Conservation (phyloP, 2,888 invertebrate genomes). For the Drosophila paramelanica region DNA sequence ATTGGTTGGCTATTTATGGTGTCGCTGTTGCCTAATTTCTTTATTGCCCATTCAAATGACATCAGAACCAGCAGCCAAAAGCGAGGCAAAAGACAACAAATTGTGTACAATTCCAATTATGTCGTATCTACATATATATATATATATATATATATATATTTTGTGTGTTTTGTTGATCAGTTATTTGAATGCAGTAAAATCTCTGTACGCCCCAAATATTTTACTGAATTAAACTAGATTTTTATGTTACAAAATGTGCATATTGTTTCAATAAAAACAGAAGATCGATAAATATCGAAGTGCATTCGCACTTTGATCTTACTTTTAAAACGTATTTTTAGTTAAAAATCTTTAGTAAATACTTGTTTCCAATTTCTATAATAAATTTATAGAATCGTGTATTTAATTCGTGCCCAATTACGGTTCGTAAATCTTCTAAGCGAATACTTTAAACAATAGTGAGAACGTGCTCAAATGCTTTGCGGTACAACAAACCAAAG, state of each 20-base stretch:
- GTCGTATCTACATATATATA: background rate
- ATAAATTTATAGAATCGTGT: background rate
- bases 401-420: slow-evolving; percentile 35
- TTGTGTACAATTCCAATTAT: slow-evolving; percentile 22
- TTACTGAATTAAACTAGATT: background rate
- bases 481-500: slow-evolving; percentile 10
- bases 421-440: slow-evolving; percentile 7
- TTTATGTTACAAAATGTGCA: no score
- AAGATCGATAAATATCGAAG: no score
- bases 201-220: background rate
- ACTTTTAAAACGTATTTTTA: no score
- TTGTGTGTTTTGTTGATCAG: background rate
- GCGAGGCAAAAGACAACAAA: slow-evolving; percentile 9
- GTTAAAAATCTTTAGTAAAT: no score
- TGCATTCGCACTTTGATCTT: background rate
- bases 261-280: no score
- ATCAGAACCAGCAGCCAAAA: slow-evolving; percentile 25
- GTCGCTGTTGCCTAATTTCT: slow-evolving; percentile 20
- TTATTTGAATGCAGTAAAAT: slow-evolving; percentile 5
- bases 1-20: slow-evolving; percentile 16
- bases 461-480: slow-evolving; percentile 24
- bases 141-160: background rate
- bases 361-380: background rate
- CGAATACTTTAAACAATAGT: slow-evolving; percentile 4
- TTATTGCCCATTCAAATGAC: slow-evolving; percentile 20